Evolutionary conservation across 1,140 invertebrate species (phyloP).

Genomic region (Chelonus insularis): DNA sequence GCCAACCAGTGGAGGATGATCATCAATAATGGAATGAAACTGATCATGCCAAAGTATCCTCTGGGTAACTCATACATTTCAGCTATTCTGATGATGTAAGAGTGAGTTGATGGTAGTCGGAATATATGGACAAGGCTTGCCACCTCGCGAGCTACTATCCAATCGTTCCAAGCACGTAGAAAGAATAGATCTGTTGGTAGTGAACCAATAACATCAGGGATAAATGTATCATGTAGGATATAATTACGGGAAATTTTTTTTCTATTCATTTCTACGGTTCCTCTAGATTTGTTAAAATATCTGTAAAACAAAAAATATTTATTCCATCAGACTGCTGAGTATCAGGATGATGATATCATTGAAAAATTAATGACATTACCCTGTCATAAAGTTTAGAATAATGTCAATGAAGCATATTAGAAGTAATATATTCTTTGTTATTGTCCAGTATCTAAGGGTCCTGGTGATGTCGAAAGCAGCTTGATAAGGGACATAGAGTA

Average conservation of each 20-base stretch:
- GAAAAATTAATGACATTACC: slow-evolving; percentile 36
- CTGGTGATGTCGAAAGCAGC: slow-evolving; percentile 41
- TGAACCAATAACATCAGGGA: slow-evolving; percentile 45
- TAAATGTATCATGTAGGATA: slow-evolving; percentile 37
- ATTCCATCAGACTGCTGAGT: too few species aligned
- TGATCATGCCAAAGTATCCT: slow-evolving; percentile 35
- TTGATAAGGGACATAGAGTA: slow-evolving; percentile 44
- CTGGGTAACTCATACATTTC: slow-evolving; percentile 29
- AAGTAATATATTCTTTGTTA: slow-evolving; percentile 42
- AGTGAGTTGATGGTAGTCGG: slow-evolving; percentile 40
- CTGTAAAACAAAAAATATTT: too few species aligned
- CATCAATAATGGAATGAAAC: slow-evolving; percentile 39
- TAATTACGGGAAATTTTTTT: slow-evolving; percentile 40
- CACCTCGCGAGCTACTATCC: slow-evolving; percentile 36
- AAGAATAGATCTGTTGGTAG: slow-evolving; percentile 48
- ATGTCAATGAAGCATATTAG: slow-evolving; percentile 42
- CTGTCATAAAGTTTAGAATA: slow-evolving; percentile 48
- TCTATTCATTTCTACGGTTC: slow-evolving; percentile 39
- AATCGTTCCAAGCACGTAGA: slow-evolving; percentile 26
- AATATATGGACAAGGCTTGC: slow-evolving; percentile 41
- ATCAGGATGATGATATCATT: background rate
- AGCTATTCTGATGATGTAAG: slow-evolving; percentile 37
- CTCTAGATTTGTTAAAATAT: slow-evolving; percentile 40
- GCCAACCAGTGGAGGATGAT: slow-evolving; percentile 50
- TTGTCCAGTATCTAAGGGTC: slow-evolving; percentile 30